These are phyloP conservation scores for Neodiprion pinetum DNA, from an alignment of 1,140 invertebrate species.

Conservation along the genomic window DNA sequence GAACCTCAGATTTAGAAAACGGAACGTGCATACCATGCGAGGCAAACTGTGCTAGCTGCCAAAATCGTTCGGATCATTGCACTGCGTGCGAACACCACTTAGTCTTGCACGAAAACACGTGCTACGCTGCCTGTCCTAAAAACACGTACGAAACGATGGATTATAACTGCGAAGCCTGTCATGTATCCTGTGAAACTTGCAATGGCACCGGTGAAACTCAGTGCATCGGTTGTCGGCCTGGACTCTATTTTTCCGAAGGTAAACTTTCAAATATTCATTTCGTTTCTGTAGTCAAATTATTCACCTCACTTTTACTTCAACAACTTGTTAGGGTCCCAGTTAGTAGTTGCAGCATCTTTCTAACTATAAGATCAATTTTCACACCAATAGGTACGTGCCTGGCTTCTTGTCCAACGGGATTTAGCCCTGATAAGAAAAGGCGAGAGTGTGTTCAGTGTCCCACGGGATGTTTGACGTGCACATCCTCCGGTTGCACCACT, in stretches of 20 bases:
- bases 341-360: not conserved
- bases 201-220: conserved; percentile 77
- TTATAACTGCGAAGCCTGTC: conserved; percentile 80
- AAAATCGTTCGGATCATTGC: conserved; percentile 80
- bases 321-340: not conserved
- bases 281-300: not conserved
- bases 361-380: not conserved
- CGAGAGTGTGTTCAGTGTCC: conserved; percentile 78
- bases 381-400: conserved; percentile 55
- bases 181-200: conserved; percentile 82
- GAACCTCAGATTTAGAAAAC: conserved; percentile 69
- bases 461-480: conserved; percentile 75
- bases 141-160: conserved; percentile 85
- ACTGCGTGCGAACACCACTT: conserved; percentile 85
- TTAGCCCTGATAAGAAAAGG: conserved; percentile 77
- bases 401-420: conserved; percentile 72
- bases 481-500: conserved; percentile 70
- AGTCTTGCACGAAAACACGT: conserved; percentile 80
- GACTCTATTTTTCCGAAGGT: conserved; percentile 71
- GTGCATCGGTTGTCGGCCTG: conserved; percentile 79
- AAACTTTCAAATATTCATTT: conserved; percentile 29
- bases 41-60: conserved; percentile 81
- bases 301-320: not conserved
- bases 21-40: conserved; percentile 81
- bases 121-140: conserved; percentile 80